phyloP scores from a whole-genome alignment of 1,140 invertebrate genomes.

The Hypothenemus hampei region DNA sequence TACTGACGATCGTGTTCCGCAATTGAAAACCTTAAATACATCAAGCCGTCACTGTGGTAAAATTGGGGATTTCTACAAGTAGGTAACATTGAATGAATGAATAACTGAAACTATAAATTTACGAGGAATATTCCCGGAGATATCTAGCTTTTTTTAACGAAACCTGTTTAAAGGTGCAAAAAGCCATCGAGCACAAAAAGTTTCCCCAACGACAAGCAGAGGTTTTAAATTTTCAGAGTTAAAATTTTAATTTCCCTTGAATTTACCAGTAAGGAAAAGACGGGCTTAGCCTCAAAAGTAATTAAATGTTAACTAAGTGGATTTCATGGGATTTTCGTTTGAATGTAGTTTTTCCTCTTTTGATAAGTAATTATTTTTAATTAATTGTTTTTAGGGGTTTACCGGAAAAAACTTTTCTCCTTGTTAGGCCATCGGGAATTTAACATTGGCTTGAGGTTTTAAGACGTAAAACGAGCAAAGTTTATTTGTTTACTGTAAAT shows the following conservation, averaged over 20 bases:
- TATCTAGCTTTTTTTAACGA: no score
- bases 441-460: constrained; percentile 18
- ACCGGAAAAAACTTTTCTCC: constrained; percentile 19
- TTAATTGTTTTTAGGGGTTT: constrained; percentile 27
- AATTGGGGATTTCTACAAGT: no score
- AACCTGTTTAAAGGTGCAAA: background rate
- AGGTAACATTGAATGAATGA: no score
- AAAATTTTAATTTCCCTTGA: constrained; percentile 19
- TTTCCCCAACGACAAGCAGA: background rate
- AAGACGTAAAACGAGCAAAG: background rate
- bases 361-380: constrained; percentile 30
- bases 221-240: constrained; percentile 19
- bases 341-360: constrained; percentile 29
- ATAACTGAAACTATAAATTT: no score
- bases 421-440: constrained; percentile 11
- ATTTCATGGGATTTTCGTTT: constrained; percentile 27
- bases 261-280: constrained; percentile 20
- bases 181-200: constrained; percentile 6
- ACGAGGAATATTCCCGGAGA: no score
- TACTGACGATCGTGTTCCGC: no score
- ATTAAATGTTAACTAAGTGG: constrained; percentile 30
- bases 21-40: no score
- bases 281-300: constrained; percentile 28
- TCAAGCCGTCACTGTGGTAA: no score
- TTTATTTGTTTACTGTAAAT: no score